Percentiles rank a stretch among this genome's conserved stretches.
These are phyloP conservation scores for Trichonephila inaurata DNA, from an alignment of 1,140 invertebrate genomes.

Conservation along the genomic window DNA sequence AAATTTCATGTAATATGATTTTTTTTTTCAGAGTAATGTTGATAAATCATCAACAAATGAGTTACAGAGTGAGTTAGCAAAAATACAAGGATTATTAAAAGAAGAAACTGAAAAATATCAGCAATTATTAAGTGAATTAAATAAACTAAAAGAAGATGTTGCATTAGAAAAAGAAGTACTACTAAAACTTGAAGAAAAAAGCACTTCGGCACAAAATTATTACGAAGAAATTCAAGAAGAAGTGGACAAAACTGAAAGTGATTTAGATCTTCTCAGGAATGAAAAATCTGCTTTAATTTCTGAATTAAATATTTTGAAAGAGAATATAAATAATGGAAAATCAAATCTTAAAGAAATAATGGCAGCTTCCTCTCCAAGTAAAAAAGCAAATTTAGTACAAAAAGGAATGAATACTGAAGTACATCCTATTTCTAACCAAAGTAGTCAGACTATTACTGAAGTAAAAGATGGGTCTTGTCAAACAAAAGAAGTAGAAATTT, in stretches of 20 bases:
- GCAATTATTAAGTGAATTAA: conserved; percentile 1
- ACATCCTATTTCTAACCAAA: no score
- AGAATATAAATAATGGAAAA: conserved; percentile 60
- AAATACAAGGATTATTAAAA: conserved; percentile 19
- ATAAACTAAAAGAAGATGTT: conserved; percentile 12
- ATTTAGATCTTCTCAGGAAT: conserved; percentile 56
- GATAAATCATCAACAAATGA: background rate
- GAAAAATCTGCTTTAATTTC: conserved; percentile 69
- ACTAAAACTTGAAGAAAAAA: conserved; percentile 56
- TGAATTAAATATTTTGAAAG: conserved; percentile 69
- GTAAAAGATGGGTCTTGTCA: conserved; percentile 48
- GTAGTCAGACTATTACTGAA: conserved; percentile 17
- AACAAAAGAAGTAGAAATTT: background rate
- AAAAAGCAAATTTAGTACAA: background rate
- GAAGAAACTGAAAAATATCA: conserved; percentile 40
- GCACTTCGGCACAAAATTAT: background rate
- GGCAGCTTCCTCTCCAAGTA: background rate
- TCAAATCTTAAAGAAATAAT: conserved; percentile 49
- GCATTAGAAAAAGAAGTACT: conserved; percentile 44
- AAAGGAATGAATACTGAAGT: conserved; percentile 41
- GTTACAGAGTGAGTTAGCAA: background rate
- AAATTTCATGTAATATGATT: background rate
- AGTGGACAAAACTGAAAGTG: conserved; percentile 65
- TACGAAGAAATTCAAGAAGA: conserved; percentile 70
- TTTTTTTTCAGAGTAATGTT: conserved; percentile 12